phyloP scores from a whole-genome alignment of 2,797 vertebrate genomes.

The Hephaestus fuliginosus region DNA sequence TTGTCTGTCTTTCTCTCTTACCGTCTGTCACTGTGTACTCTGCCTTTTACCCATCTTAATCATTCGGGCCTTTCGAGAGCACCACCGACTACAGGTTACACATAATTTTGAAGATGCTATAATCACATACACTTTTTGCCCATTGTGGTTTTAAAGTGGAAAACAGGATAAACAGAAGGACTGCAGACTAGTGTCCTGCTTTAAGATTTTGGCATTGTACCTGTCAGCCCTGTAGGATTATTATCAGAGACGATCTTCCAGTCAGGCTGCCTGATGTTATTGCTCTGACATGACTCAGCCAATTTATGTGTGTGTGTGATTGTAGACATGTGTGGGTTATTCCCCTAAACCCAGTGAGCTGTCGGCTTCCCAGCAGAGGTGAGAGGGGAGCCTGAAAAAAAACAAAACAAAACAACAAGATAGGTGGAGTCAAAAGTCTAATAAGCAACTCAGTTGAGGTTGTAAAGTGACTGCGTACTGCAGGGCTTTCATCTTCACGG shows the following conservation, averaged over 20 bases:
- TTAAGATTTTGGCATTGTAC: not conserved
- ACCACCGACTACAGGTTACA: no score
- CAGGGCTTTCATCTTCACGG: not conserved
- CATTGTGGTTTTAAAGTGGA: no score
- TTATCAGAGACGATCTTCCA: not conserved
- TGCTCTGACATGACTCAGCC: conserved; percentile 43
- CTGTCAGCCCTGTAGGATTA: not conserved
- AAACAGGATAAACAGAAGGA: not conserved
- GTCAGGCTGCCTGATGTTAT: conserved; percentile 4
- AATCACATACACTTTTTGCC: no score
- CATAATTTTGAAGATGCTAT: no score
- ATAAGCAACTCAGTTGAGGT: conserved; percentile 7
- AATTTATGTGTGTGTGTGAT: conserved; percentile 13
- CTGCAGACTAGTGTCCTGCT: not conserved
- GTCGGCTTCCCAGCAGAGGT: conserved; percentile 60
- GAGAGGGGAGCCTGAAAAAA: conserved; percentile 28
- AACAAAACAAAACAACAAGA: not conserved
- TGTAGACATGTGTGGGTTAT: conserved; percentile 40
- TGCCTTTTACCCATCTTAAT: not conserved
- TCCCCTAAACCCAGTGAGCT: conserved; percentile 52
- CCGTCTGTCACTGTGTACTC: not conserved
- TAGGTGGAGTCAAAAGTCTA: not conserved
- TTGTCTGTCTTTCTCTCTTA: not conserved
- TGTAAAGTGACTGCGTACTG: not conserved
- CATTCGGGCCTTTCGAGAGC: not conserved